Conservation (phyloP, 2,797 vertebrate species). For the Decapterus maruadsi region DNA sequence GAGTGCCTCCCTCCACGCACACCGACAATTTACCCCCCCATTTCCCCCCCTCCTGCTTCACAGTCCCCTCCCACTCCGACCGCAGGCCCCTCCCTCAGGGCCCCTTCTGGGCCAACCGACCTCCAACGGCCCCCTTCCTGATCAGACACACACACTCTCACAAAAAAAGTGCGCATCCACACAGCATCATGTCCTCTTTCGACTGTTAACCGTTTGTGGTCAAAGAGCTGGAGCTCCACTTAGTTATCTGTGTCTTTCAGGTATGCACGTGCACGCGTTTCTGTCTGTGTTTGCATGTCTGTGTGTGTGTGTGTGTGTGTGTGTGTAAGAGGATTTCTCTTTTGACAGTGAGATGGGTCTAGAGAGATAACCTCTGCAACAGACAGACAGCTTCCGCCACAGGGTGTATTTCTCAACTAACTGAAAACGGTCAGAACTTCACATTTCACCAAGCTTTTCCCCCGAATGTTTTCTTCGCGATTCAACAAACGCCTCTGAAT, state of each 20-base stretch:
- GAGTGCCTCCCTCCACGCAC: conserved; percentile 7
- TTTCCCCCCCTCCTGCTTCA: conserved; percentile 47
- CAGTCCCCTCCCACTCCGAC: conserved; percentile 52
- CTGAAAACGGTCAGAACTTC: conserved; percentile 57
- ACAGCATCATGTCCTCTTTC: conserved; percentile 76
- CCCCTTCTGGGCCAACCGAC: conserved; percentile 81
- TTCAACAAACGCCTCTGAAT: background rate
- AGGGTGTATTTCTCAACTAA: conserved; percentile 67
- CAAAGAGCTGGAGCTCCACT: conserved; percentile 65
- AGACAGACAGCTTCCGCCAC: conserved; percentile 64
- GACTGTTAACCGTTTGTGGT: conserved; percentile 88
- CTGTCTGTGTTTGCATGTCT: conserved; percentile 22
- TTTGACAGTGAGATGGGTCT: conserved; percentile 60
- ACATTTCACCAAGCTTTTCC: conserved; percentile 23
- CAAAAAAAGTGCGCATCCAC: conserved; percentile 68
- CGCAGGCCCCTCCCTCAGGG: conserved; percentile 75
- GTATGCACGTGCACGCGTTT: conserved; percentile 60
- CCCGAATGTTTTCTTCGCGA: background rate
- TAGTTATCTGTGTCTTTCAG: conserved; percentile 84
- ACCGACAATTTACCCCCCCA: conserved; percentile 62
- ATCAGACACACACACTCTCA: conserved; percentile 65
- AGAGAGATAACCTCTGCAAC: conserved; percentile 64
- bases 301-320: conserved; percentile 37
- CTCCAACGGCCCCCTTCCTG: conserved; percentile 84
- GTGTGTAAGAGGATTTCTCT: conserved; percentile 44